Evolutionary conservation across 2,888 invertebrate species (phyloP).

Genomic region (Magallana nippona): DNA sequence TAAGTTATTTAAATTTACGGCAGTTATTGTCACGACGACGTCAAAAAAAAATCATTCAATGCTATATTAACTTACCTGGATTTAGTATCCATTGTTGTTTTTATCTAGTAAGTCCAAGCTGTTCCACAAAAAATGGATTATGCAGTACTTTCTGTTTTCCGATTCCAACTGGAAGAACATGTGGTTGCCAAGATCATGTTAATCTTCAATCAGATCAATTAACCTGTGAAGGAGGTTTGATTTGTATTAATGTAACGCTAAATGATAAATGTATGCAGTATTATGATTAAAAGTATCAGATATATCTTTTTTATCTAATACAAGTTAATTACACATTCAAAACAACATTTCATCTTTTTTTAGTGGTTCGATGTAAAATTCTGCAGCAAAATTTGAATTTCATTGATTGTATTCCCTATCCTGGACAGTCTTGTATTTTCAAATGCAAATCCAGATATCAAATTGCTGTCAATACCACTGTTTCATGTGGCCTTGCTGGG

Average conservation of each 20-base stretch:
- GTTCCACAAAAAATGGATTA: neutral
- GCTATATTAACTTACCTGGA: too few species aligned
- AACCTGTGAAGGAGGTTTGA: neutral
- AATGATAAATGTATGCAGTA: too few species aligned
- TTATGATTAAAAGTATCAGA: too few species aligned
- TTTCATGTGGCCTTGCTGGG: neutral
- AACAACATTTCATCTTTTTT: too few species aligned
- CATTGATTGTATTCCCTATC: neutral
- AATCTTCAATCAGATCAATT: neutral
- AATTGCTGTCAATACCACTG: neutral
- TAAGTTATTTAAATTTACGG: too few species aligned
- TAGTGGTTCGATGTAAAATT: too few species aligned
- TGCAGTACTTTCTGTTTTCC: constrained; percentile 21
- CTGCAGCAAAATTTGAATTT: neutral
- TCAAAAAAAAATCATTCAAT: too few species aligned
- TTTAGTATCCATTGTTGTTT: too few species aligned
- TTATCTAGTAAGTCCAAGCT: neutral
- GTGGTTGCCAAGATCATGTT: neutral
- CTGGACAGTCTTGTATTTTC: neutral
- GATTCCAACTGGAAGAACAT: neutral
- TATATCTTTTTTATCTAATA: too few species aligned
- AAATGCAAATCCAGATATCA: neutral
- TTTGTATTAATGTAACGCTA: too few species aligned
- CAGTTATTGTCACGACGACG: too few species aligned
- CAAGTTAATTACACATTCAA: too few species aligned